Evolutionary conservation across 2,113 vertebrate species (phyloP).

Genomic region (Hyperopisus bebe): DNA sequence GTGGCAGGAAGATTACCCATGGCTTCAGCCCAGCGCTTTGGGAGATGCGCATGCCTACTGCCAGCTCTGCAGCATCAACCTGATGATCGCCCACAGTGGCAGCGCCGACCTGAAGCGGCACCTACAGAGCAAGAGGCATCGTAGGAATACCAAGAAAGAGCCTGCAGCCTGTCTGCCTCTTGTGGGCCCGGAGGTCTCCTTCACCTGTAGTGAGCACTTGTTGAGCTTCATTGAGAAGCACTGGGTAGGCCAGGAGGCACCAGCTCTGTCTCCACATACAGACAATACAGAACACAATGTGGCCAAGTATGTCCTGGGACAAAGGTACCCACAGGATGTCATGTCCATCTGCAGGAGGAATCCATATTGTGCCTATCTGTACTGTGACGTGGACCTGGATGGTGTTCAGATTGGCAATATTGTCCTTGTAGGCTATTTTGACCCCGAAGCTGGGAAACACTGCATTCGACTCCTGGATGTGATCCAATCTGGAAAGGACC

Average conservation of each 20-base stretch:
- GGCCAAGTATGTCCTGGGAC: constrained; percentile 43
- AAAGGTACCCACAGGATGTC: constrained; percentile 46
- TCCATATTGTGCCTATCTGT: constrained; percentile 59
- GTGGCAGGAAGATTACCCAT: constrained; percentile 49
- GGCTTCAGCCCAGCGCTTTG: constrained; percentile 43
- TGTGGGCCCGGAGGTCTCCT: background rate
- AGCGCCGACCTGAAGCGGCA: constrained; percentile 45
- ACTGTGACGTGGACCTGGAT: constrained; percentile 40
- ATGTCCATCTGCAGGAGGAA: constrained; percentile 41
- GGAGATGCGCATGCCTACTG: constrained; percentile 53
- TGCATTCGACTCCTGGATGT: constrained; percentile 54
- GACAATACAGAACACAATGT: constrained; percentile 27
- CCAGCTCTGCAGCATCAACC: constrained; percentile 41
- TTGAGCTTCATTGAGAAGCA: constrained; percentile 49
- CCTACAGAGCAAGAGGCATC: constrained; percentile 41
- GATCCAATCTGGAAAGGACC: constrained; percentile 25
- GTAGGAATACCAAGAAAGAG: background rate
- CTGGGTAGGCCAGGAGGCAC: constrained; percentile 25
- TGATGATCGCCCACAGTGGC: constrained; percentile 39
- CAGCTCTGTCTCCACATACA: background rate
- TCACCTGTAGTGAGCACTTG: constrained; percentile 41
- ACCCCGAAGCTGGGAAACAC: constrained; percentile 37
- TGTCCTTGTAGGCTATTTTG: constrained; percentile 57
- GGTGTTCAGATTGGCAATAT: constrained; percentile 35
- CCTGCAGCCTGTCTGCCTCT: background rate